A percentile compares a stretch with the other conserved stretches of the same genome.
Conservation (phyloP, 1,140 invertebrate species). For the Zaprionus nigranus region DNA sequence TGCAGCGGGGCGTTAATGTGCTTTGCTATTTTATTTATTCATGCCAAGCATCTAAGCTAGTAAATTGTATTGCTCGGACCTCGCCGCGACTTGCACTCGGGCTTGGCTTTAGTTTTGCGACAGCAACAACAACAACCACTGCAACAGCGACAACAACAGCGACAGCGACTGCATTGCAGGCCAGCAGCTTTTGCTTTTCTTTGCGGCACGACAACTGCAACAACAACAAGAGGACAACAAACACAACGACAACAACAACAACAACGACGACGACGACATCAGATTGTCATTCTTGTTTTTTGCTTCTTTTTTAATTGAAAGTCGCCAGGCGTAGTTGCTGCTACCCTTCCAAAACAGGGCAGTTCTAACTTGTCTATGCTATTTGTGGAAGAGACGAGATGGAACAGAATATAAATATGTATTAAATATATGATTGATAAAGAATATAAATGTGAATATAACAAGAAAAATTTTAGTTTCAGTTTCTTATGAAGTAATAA, state of each 20-base stretch:
- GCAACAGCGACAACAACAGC: conserved; percentile 7
- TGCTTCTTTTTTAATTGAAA: conserved; percentile 83
- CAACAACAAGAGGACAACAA: conserved; percentile 28
- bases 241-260: conserved; percentile 27
- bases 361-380: conserved; percentile 6
- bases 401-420: not conserved
- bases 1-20: conserved; percentile 82
- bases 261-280: conserved; percentile 67
- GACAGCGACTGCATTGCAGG: conserved; percentile 61
- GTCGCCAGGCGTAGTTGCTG: conserved; percentile 74
- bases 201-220: conserved; percentile 64
- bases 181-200: conserved; percentile 81
- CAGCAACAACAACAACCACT: conserved; percentile 23
- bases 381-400: not conserved
- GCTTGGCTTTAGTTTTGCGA: conserved; percentile 41
- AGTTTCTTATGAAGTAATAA: too few relatives aligned
- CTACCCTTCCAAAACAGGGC: conserved; percentile 52
- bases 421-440: not conserved
- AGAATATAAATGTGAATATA: too few relatives aligned
- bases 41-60: conserved; percentile 82
- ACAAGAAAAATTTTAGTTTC: too few relatives aligned
- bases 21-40: conserved; percentile 83
- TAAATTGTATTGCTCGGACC: conserved; percentile 80
- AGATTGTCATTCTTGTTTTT: conserved; percentile 83
- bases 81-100: conserved; percentile 33